Base-by-base conservation (phyloP, 2,797 vertebrate genomes). In the Podarcis siculus region DNA sequence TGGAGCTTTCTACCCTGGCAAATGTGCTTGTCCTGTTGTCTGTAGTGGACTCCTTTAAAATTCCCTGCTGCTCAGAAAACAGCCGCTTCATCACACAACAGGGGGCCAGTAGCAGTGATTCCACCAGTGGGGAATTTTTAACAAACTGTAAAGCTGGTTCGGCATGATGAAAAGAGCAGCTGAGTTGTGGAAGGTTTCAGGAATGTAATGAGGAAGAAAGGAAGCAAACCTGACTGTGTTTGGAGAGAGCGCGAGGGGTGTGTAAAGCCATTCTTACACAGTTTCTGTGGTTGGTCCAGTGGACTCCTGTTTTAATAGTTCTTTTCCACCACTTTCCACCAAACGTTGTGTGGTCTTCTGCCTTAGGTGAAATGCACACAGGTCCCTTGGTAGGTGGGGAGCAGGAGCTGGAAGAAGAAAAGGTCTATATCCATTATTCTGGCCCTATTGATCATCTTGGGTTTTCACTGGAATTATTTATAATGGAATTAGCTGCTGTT, bases 311-410 rank as follows among this genome's bases (percentile, higher is more conserved):
- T 81, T 77, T 2, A 2, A 58, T 58, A 87, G n/a, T 17, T 64
- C 80, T 92, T 93, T 91, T 80, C 86, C 89, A 37, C 12, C 25
- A 17, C 0, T 76, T 88, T 37, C 78, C 32, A 30, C 42, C 72
- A 87, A 87, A 37, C n/a, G 1, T 82, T 35, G 86, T 1, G 0
- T 81, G 85, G 1, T 79, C 32, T 83, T 67, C 64, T 67, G 64
- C 64, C 5, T 27, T 67, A 23, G 64, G 64, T 67, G 6, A 67
- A 67, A 9, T 67, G 64, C 64, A 27, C 21, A 67, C 49, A 55
- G 49, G 49, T 6, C 19, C 10, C 61, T 37, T 30, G 37, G 49
- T 55, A 55, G 49, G 49, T 55, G 49, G 49, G 49, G 1, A 55
- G 15, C 49, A 55, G 49, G 13, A 55, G 49, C 49, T 0, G 49